A percentile compares a stretch with the other conserved stretches of the same genome.
Evolutionary conservation across 1,140 invertebrate species (phyloP).

Genomic region (Thaumetopoea pityocampa): DNA sequence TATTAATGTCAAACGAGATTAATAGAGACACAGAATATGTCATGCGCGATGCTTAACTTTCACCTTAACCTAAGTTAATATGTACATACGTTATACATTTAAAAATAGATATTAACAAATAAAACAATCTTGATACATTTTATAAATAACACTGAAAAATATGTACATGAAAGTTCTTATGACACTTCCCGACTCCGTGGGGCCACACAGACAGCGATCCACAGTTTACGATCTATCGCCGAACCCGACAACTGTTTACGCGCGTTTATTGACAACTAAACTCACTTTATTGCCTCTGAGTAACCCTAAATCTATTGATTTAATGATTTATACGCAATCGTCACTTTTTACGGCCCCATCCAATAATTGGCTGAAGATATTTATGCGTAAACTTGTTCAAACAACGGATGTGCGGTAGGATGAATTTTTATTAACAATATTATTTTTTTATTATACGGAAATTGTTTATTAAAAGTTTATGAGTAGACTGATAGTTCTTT

Average conservation of each 20-base stretch:
- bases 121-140: neutral
- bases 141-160: too few species aligned
- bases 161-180: constrained; percentile 11
- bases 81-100: neutral
- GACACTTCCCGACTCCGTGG: constrained; percentile 9
- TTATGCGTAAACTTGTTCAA: constrained; percentile 5
- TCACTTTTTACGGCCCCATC: constrained; percentile 12
- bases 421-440: constrained; percentile 18
- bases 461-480: constrained; percentile 14
- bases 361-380: constrained; percentile 13
- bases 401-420: constrained; percentile 18
- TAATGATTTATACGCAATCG: constrained; percentile 34
- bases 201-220: constrained; percentile 31
- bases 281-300: constrained; percentile 25
- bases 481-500: constrained; percentile 6
- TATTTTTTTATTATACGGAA: constrained; percentile 14
- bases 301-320: constrained; percentile 34
- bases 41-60: neutral
- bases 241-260: constrained; percentile 29
- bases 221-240: constrained; percentile 27
- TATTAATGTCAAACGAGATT: too few species aligned
- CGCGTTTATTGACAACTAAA: constrained; percentile 38
- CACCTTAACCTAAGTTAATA: neutral
- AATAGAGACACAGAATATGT: too few species aligned
- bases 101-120: constrained; percentile 1